phyloP scores from a whole-genome alignment of 2,113 vertebrate genomes.

The Oriolus oriolus region DNA sequence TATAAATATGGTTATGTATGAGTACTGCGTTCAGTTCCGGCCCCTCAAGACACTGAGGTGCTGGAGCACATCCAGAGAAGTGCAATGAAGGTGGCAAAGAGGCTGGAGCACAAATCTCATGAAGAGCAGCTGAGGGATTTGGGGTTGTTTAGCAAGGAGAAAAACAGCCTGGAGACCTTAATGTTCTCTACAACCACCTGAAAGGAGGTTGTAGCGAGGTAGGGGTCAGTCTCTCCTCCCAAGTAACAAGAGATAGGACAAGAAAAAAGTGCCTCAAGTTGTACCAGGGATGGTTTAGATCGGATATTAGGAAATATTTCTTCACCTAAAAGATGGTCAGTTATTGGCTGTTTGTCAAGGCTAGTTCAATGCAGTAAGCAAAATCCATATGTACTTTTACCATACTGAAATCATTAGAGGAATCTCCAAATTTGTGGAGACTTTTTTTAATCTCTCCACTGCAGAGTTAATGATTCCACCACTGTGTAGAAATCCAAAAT shows the following conservation, averaged over 20 bases:
- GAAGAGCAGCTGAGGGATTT: background rate
- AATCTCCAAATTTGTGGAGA: background rate
- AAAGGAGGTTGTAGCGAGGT: background rate
- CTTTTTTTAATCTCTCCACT: background rate
- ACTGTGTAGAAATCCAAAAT: background rate
- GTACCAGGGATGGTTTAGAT: background rate
- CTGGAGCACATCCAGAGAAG: background rate
- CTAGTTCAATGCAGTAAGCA: background rate
- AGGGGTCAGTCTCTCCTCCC: background rate
- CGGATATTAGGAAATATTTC: background rate
- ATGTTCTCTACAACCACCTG: too few relatives aligned
- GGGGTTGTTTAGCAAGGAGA: background rate
- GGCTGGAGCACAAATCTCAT: background rate
- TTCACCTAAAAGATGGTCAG: background rate
- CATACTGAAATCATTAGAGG: background rate
- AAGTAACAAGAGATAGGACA: too few relatives aligned
- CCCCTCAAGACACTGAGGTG: background rate
- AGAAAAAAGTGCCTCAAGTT: background rate
- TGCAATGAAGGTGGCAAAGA: too few relatives aligned
- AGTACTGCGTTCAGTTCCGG: background rate
- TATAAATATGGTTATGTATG: background rate
- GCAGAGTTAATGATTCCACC: background rate
- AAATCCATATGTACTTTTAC: background rate
- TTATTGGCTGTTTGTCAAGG: background rate
- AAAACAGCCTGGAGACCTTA: background rate